Evolutionary conservation across 1,140 invertebrate genomes (phyloP), one percentile per base, ranked within the genome.

Genomic region (Drosophila sulfurigaster): DNA sequence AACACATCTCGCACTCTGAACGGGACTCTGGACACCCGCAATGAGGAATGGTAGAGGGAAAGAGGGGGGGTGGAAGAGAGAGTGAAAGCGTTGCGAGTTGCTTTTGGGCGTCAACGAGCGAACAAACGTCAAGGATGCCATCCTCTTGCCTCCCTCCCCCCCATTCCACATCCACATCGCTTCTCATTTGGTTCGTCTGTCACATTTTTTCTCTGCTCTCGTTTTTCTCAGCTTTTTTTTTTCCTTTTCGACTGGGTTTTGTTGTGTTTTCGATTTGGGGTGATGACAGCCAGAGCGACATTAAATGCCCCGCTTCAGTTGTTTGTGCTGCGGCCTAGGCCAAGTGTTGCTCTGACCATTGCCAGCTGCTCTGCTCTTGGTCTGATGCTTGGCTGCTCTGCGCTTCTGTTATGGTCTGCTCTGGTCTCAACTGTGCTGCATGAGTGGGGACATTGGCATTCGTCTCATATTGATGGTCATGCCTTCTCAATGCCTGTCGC

Each of bases 241-340:
- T 69, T 79, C 58, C 52, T 69, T 82, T 62, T 77, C 82, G 35
- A 0, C 74, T 87, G 82, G 68, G 46, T 57, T 68, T 75, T 79
- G 87, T 74, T 68, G 72, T 87, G 79, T 88, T 82, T 87, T 88
- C 83, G 83, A 87, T 88, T 87, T 87, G 75, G 80, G 80, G 83
- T 79, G 83, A 83, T 88, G 83, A 87, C 83, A 87, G 85, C 77
- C 83, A 80, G 83, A 88, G 70, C 83, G 83, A 87, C 83, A 87
- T 87, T 87, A 87, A 87, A 87, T 88, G 83, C 83, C 83, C 78
- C 83, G 83, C 83, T 87, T 88, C 83, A 81, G 80, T 83, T 87
- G 85, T 88, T 87, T 83, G 83, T 75, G 79, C 60, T 80, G 83
- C 68, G 79, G 79, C 76, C 54, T 72, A 77, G 81, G 73, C 79